Evolutionary conservation across 2,888 invertebrate genomes (phyloP), one percentile per base, ranked within the genome.

Genomic region (Drosophila anceps): DNA sequence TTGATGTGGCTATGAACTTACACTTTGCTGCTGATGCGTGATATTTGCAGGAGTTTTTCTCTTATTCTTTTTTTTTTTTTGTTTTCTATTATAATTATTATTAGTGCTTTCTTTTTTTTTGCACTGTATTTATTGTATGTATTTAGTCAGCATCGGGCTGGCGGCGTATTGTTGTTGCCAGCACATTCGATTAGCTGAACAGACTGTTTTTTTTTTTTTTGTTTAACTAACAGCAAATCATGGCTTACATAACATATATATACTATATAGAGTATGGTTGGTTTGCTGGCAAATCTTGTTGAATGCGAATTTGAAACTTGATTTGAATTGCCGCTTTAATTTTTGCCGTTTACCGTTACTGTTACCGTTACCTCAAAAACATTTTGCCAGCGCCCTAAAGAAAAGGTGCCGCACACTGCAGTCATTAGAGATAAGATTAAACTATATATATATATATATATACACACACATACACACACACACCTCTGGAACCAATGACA

Each of bases 311-410:
- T 53, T 58, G 13, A 24, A 13, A 2, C 12, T 20, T 15, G 12
- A 50, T 67, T 58, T 76, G 58, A 44, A 61, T 65, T 65, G 76
- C 61, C 64, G 46, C 43, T 54, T 37, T 54, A 48, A 58, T 39
- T 79, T 80, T 76, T 64, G 67, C 71, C 67, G 39, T 65, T 73
- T 73, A 65, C 43, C 57, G 57, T 71, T 84, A 73, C 66, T 51
- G 73, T 78, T 72, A 74, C 67, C 72, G 73, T 79, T 82, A 84
- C 84, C 88, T 84, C 85, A 71, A 61, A 48, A 65, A 57, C 48
- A 44, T 64, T 58, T 71, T 70, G 71, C 60, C 66, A 76, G 73
- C 76, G 58, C 66, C 63, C 41, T 24, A 35, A 24, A 8, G 27
- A 18, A 18, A 27, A 31, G 62, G 68, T 53, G 73, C 55, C 55